Conservation (phyloP, 2,113 vertebrate genomes). For the Malaclemys terrapin region DNA sequence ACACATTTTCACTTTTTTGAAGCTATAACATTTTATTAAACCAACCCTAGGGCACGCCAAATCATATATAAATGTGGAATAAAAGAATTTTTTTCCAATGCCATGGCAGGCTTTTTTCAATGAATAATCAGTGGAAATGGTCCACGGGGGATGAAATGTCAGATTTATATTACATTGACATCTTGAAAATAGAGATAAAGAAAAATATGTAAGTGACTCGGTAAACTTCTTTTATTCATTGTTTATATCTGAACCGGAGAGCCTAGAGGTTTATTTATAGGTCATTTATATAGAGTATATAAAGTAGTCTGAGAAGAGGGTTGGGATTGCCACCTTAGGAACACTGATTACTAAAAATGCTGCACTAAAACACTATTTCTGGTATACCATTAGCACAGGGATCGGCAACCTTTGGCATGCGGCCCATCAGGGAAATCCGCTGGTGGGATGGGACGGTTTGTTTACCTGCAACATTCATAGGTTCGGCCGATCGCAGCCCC, state of each 20-base stretch:
- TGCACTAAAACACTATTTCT: not conserved
- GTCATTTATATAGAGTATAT: not conserved
- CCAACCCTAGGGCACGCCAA: not conserved
- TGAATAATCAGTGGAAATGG: not conserved
- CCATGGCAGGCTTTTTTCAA: not conserved
- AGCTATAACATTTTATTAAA: not conserved
- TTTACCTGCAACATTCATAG: too few relatives aligned
- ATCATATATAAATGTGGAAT: not conserved
- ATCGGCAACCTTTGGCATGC: too few relatives aligned
- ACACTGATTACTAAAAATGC: not conserved
- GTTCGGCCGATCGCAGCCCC: too few relatives aligned
- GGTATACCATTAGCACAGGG: not conserved
- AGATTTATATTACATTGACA: not conserved
- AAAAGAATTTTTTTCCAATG: not conserved
- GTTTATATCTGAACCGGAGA: not conserved
- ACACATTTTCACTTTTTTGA: not conserved
- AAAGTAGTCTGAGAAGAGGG: not conserved
- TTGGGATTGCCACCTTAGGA: not conserved
- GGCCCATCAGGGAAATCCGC: too few relatives aligned
- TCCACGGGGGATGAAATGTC: not conserved
- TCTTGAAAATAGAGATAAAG: not conserved
- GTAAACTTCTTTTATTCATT: not conserved
- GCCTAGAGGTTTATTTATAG: not conserved
- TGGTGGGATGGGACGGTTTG: too few relatives aligned
- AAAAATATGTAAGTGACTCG: not conserved